Base-by-base conservation (phyloP, 2,113 vertebrate species). In the Campylomormyrus numenius region DNA sequence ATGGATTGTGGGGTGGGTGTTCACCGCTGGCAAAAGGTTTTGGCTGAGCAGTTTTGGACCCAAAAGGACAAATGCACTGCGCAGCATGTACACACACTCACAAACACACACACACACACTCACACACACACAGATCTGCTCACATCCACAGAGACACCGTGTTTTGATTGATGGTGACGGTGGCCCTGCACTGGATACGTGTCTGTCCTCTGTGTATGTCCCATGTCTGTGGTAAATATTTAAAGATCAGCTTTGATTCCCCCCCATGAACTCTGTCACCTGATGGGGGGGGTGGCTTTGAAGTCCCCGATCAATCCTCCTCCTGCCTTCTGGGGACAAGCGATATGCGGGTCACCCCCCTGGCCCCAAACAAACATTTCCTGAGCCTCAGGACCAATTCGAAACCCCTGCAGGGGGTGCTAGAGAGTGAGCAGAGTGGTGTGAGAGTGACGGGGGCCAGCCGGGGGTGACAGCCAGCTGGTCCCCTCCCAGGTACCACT, bases 241-340 rank as follows among this genome's bases (percentile, higher is more conserved):
- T 89, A 91, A 88, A 87, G 89, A 80, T 91, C 85, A 74, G 89
- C 48, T 87, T 90, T 70, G n/a, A 90, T 89, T 90, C 53, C 42
- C 74, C 77, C 87, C 89, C 66, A 89, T 92, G 89, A 93, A 70
- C 89, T 87, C 88, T 87, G 89, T 90, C 88, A 91, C 90, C 56
- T 91, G 19, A n/a, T 70, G 10, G 62, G 3, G 62, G 86, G 86
- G 88, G 27, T 21, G 91, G 70, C 90, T 94, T 94, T 95, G 92
- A 94, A 91, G 92, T 93, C 89, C 89, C 88, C 49, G 80, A 92
- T 91, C 88, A 91, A 89, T 90, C 93, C 93, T 90, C 39, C 74
- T 70, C 35, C 42, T 9, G 49, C 80, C 53, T 70, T 5, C 89
- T 85, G 77, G 31, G 88, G 88, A 27, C 48, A 62, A 74, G 45